Conservation (phyloP, 2,888 invertebrate genomes). For the Archips crataeganus region DNA sequence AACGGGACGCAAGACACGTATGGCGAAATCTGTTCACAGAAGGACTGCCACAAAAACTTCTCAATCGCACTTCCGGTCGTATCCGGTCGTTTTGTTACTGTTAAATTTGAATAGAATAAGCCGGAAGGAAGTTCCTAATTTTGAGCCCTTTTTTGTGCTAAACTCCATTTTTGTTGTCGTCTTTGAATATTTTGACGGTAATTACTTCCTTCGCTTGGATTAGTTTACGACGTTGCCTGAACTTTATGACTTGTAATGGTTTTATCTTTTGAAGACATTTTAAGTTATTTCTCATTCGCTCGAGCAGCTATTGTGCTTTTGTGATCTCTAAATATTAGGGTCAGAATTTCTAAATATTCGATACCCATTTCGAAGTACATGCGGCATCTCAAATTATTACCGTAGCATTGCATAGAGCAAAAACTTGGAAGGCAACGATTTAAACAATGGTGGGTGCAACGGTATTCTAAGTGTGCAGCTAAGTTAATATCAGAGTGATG, state of each 20-base stretch:
- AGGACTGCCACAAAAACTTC: conserved; percentile 61
- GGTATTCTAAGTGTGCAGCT: conserved; percentile 7
- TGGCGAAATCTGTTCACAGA: conserved; percentile 71
- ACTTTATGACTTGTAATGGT: conserved; percentile 11
- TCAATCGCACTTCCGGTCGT: conserved; percentile 68
- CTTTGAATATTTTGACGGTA: conserved; percentile 22
- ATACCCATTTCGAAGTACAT: background rate
- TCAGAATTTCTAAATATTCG: background rate
- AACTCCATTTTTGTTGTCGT: conserved; percentile 13
- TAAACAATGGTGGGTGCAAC: conserved; percentile 7
- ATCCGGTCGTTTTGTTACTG: conserved; percentile 17
- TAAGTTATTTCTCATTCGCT: conserved; percentile 14
- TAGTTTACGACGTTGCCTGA: conserved; percentile 25
- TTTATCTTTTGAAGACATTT: conserved; percentile 10
- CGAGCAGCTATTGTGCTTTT: conserved; percentile 1
- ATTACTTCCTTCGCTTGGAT: conserved; percentile 27
- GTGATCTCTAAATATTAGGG: background rate
- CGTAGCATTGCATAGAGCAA: conserved; percentile 5
- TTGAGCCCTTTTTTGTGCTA: conserved; percentile 25
- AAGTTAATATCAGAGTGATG: background rate
- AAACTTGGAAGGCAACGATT: conserved; percentile 5
- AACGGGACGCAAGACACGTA: conserved; percentile 73
- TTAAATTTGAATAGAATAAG: conserved; percentile 26
- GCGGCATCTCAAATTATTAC: background rate
- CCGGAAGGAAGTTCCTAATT: conserved; percentile 34